Evolutionary conservation across 2,113 vertebrate genomes (phyloP), one percentile per base, ranked within the genome.

Genomic region (Phylloscopus trochilus): DNA sequence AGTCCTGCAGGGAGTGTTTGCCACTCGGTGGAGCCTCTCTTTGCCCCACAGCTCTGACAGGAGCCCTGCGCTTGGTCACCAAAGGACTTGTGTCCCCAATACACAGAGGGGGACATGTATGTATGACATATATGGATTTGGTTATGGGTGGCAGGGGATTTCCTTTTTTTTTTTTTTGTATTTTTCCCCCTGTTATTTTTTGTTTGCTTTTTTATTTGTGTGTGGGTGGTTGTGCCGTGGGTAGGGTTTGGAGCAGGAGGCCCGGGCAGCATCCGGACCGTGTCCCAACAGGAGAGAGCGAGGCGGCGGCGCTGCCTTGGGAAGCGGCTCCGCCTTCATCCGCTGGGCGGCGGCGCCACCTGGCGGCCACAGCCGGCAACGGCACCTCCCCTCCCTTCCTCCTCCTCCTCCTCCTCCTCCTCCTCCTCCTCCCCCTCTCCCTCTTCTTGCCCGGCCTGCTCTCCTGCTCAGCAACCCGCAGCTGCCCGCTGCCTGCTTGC

Each of bases 111-210:
- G 0, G 39, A 26, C 41, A 15, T 41, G 41, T 41, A 41, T 41
- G 41, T 41, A 20, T 0, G 1, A 44, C 9, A 0, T 0, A 2
- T 6, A 1, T 35, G 19, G 31, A 12, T 59, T 69, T 22, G n/a
- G 31, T 52, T 78, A 31, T 8, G 39, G 37, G 18, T 23, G 17
- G 55, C 33, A 39, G 53, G 39, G 31, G 11, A 44, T 15, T 70
- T n/a, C n/a, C n/a, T n/a, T n/a, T 26, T 47, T 18, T 12, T 28
- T 60, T 18, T 39, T 19, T 4, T 2, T 19, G 17, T 44, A 19
- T 18, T 14, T 19, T 4, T 2, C 2, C 12, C 8, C 16, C 37
- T 17, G 6, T 35, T 26, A 11, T 8, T 44, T 17, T 33, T 15
- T 1, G 31, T 11, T 55, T 9, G 66, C 6, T 31, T 27, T 35